Percentiles rank a stretch among this genome's conserved stretches.
phyloP scores from a whole-genome alignment of 2,797 vertebrate species.

The Hyperoplus lanceolatus region DNA sequence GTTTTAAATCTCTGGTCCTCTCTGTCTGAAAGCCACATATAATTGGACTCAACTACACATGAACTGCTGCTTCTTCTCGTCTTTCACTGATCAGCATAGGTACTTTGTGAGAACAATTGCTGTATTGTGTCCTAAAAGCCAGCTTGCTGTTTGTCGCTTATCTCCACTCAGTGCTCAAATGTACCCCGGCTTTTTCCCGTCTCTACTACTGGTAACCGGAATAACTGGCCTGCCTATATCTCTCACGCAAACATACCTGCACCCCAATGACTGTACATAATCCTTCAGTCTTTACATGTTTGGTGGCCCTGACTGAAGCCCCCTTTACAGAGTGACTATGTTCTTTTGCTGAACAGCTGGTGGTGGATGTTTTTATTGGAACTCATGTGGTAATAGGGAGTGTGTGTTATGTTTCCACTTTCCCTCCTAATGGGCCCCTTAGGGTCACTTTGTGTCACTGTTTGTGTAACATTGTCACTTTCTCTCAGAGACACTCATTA shows the following conservation, averaged over 20 bases:
- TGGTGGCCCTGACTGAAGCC: conserved; percentile 30
- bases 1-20: conserved; percentile 33
- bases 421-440: conserved; percentile 43
- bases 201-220: conserved; percentile 23
- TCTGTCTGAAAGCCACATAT: conserved; percentile 23
- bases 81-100: conserved; percentile 46
- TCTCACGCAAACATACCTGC: conserved; percentile 28
- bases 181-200: conserved; percentile 15
- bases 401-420: conserved; percentile 57
- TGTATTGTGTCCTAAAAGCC: conserved; percentile 42
- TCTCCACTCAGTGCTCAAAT: neutral
- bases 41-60: conserved; percentile 30
- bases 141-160: conserved; percentile 19
- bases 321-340: conserved; percentile 9
- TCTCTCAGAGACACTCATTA: conserved; percentile 15
- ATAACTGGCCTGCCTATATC: conserved; percentile 25
- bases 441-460: conserved; percentile 47
- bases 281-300: conserved; percentile 17
- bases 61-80: conserved; percentile 41
- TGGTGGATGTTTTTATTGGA: conserved; percentile 63
- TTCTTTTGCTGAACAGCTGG: conserved; percentile 22
- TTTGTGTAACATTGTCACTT: conserved; percentile 29
- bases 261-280: conserved; percentile 26
- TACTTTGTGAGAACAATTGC: conserved; percentile 53
- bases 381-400: conserved; percentile 47